Conservation (phyloP, 1,140 invertebrate species). For the Formica exsecta region DNA sequence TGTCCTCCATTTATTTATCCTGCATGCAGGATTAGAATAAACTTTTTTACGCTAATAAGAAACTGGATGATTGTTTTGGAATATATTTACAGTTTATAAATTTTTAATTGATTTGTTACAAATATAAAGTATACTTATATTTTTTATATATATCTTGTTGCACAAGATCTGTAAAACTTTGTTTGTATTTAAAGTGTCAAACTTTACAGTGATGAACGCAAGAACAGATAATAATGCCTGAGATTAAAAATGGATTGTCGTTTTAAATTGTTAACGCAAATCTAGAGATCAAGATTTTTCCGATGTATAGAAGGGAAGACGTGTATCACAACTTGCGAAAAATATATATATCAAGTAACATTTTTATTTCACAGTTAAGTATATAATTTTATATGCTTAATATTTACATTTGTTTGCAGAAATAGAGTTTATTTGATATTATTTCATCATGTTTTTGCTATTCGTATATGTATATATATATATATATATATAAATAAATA, state of each 20-base stretch:
- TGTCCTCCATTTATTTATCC: conserved; percentile 45
- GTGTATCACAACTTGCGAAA: background rate
- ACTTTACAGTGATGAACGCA: conserved; percentile 24
- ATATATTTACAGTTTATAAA: conserved; percentile 44
- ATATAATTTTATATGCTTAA: conserved; percentile 22
- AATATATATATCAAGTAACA: conserved; percentile 10
- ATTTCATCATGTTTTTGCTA: conserved; percentile 20
- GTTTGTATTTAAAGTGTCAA: conserved; percentile 48
- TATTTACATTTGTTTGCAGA: conserved; percentile 4
- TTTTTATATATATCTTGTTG: conserved; percentile 52
- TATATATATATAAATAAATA: no score
- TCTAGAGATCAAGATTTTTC: conserved; percentile 20
- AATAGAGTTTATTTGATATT: background rate
- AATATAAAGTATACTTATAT: conserved; percentile 43
- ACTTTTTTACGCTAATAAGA: background rate
- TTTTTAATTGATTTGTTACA: conserved; percentile 16
- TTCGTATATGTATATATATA: background rate
- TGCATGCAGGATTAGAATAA: conserved; percentile 6
- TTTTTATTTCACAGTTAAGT: conserved; percentile 16
- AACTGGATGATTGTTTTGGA: conserved; percentile 30
- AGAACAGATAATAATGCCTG: conserved; percentile 8
- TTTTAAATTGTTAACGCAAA: conserved; percentile 21
- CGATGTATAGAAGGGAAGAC: background rate
- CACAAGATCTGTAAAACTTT: conserved; percentile 24
- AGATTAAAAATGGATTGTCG: background rate